Conservation (phyloP, 2,113 vertebrate species). For the Festucalex cinctus region DNA sequence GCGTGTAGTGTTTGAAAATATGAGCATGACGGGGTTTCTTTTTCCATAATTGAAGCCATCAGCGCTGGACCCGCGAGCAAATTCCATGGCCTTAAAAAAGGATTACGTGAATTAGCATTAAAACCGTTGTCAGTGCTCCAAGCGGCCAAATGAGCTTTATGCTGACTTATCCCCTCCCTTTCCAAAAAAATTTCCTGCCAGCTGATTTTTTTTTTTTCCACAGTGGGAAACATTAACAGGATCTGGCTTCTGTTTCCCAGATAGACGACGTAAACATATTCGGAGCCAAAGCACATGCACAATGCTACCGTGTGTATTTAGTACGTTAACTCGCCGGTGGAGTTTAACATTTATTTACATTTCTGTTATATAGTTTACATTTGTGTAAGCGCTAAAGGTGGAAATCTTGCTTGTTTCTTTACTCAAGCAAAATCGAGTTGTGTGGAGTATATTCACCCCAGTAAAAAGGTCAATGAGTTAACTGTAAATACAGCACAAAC, state of each 20-base stretch:
- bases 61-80: conserved; percentile 2
- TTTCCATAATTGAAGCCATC: neutral
- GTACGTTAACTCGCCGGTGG: neutral
- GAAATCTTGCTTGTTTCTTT: too few relatives aligned
- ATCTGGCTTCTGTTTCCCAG: neutral
- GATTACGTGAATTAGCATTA: conserved; percentile 17
- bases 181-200: neutral
- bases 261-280: neutral
- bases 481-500: too few relatives aligned
- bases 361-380: neutral
- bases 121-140: neutral
- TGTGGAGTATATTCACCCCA: too few relatives aligned
- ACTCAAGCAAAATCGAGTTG: too few relatives aligned
- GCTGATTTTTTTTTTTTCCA: conserved; percentile 3
- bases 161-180: neutral
- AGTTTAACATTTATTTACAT: neutral
- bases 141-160: conserved; percentile 6
- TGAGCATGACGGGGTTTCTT: neutral
- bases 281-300: neutral
- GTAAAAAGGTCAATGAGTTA: too few relatives aligned
- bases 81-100: neutral
- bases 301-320: neutral
- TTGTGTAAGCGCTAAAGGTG: neutral
- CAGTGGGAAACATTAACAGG: neutral
- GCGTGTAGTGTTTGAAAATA: neutral